A percentile compares a stretch with the other conserved stretches of the same genome.
These are phyloP conservation scores for Lonchura striata DNA, from an alignment of 2,113 vertebrate species.

Conservation along the genomic window DNA sequence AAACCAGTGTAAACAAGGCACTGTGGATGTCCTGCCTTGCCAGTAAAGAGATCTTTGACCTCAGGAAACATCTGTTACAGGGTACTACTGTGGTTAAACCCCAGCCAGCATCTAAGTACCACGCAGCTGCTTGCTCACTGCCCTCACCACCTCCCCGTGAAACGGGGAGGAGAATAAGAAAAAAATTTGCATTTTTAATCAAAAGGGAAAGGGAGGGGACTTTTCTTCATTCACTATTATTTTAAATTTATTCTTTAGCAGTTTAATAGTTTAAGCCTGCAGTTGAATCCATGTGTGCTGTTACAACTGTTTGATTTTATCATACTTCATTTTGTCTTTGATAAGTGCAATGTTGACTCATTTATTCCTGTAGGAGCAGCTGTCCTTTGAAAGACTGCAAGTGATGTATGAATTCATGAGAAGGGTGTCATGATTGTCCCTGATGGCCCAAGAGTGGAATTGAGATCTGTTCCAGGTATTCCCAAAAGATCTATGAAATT, in stretches of 20 bases:
- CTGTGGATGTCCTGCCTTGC: background rate
- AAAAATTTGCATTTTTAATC: background rate
- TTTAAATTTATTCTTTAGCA: background rate
- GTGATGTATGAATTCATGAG: background rate
- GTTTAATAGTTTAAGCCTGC: background rate
- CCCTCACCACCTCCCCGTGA: too few species aligned
- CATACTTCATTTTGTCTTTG: background rate
- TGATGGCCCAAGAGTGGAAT: background rate
- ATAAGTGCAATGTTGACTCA: background rate
- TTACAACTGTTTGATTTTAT: background rate
- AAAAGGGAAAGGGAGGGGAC: background rate
- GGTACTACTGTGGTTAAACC: background rate
- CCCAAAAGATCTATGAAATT: background rate
- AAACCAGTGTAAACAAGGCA: background rate
- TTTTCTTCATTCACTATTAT: background rate
- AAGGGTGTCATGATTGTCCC: background rate
- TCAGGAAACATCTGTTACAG: background rate
- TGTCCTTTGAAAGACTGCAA: background rate
- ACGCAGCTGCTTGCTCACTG: rapidly evolving
- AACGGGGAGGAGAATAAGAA: background rate
- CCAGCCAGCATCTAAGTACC: too few species aligned
- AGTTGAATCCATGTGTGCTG: background rate
- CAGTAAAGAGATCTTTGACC: background rate
- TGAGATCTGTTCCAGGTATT: background rate
- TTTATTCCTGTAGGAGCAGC: background rate